Conservation (phyloP, 1,140 invertebrate genomes). For the Lucilia cuprina region DNA sequence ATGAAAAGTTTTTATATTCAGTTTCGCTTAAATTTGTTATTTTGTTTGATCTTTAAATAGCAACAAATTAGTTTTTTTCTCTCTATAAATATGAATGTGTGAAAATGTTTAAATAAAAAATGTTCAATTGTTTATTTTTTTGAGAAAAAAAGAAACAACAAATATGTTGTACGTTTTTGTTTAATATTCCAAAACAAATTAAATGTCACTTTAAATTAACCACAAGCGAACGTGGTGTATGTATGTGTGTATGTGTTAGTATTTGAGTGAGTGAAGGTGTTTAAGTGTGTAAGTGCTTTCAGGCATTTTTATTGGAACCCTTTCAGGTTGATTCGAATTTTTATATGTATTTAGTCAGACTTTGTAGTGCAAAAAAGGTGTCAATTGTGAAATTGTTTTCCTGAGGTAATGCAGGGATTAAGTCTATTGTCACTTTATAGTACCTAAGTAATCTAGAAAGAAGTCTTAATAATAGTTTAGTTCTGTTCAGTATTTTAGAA, state of each 20-base stretch:
- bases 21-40: neutral
- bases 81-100: neutral
- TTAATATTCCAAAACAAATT: neutral
- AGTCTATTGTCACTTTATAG: too few relatives aligned
- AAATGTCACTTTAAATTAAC: slow-evolving; percentile 30
- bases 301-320: too few relatives aligned
- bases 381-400: too few relatives aligned
- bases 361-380: too few relatives aligned
- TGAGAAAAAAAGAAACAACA: neutral
- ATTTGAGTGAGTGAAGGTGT: neutral
- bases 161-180: neutral
- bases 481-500: too few relatives aligned
- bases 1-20: neutral
- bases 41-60: slow-evolving; percentile 16
- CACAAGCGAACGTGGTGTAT: neutral
- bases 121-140: neutral
- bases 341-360: too few relatives aligned
- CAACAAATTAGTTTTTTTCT: neutral
- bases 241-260: neutral
- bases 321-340: too few relatives aligned
- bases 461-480: too few relatives aligned
- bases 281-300: neutral
- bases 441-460: too few relatives aligned
- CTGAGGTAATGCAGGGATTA: too few relatives aligned
- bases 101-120: neutral